Conservation (phyloP, 2,113 vertebrate species). For the Pelecanus crispus region DNA sequence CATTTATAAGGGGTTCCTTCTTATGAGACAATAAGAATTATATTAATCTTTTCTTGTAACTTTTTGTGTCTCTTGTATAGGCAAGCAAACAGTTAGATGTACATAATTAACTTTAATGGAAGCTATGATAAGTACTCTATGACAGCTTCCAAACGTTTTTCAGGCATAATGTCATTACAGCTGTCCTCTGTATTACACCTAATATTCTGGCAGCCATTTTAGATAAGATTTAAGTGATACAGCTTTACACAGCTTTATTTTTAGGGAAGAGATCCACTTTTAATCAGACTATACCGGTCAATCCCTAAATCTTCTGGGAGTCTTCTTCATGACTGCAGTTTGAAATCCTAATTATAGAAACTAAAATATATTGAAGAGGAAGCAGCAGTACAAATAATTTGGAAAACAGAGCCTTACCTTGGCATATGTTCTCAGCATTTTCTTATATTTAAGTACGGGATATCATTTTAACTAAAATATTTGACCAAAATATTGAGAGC, state of each 20-base stretch:
- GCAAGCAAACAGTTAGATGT: background rate
- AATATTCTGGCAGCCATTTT: background rate
- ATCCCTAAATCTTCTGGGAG: background rate
- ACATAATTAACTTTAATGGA: background rate
- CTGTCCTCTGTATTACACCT: background rate
- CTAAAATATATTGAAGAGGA: background rate
- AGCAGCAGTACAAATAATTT: background rate
- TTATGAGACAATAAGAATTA: background rate
- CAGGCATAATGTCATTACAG: background rate
- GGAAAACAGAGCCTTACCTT: background rate
- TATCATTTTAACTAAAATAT: background rate
- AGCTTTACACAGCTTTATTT: background rate
- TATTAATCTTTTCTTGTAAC: background rate
- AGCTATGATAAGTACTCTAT: background rate
- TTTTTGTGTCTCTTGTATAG: background rate
- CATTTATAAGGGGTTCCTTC: background rate
- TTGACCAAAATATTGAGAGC: background rate
- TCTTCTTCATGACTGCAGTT: background rate
- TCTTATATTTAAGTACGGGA: background rate
- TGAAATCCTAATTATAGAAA: conserved; percentile 2
- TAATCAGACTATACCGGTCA: background rate
- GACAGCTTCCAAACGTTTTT: background rate
- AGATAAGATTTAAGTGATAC: background rate
- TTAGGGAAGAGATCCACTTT: background rate
- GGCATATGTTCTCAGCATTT: background rate